Base-by-base conservation (phyloP, 2,113 vertebrate genomes). In the Dermatemys mawii region DNA sequence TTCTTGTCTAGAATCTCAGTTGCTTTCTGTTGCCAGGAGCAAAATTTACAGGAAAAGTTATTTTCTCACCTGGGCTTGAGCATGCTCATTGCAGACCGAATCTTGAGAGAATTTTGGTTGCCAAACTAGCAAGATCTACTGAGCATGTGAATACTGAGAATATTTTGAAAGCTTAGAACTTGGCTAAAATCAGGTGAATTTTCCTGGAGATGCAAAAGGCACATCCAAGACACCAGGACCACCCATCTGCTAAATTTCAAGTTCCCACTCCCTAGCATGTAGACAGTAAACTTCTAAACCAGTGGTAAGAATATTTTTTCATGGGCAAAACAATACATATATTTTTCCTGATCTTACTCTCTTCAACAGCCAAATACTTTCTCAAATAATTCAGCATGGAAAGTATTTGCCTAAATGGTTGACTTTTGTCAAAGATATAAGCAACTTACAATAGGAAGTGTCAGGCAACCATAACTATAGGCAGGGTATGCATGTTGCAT, bases 71-170 rank as follows among this genome's bases (percentile, higher is more conserved):
- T 88, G 32, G 78, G 35, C 86, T 2, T 49, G 50, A 4, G 0
- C 55, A 4, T 24, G 1, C 75, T 78, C 22, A 73, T 46, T 79
- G 21, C 2, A 92, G 89, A 78, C 2, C 48, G 0, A 1, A 0
- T 24, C 81, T 93, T 89, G n/a, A 75, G n/a, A 75, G 27, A 70
- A 57, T 26, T 92, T 83, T 11, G 21, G 21, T 11, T 88, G 55
- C 2, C 13, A 83, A 88, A 90, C 84, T 46, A 8, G 2, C n/a
- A 63, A 32, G 22, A 70, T 79, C 0, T 32, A 35, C 92, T 89
- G 7, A 6, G 3, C 50, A 80, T 9, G 3, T 86, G 73, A 8
- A 82, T 89, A 79, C 17, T 70, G 84, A 88, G 55, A 54, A 29
- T 10, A 80, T 81, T 29, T 0, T 1, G 44, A 90, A 87, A 3